Percentiles rank a stretch among this genome's conserved stretches.
Conservation (phyloP, 2,797 vertebrate species). For the Eulemur mongoz region DNA sequence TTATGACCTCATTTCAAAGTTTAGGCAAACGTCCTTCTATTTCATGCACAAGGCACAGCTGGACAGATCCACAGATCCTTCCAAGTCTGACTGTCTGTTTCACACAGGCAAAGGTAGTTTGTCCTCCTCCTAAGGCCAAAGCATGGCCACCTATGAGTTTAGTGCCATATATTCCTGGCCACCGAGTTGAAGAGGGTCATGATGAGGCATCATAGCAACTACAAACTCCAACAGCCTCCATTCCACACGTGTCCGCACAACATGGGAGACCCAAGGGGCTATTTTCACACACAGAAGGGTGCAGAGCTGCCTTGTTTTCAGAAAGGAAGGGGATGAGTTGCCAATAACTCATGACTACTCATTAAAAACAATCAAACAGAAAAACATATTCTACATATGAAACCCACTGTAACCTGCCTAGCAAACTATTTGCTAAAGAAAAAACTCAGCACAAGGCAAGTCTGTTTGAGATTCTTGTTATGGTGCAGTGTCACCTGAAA, state of each 20-base stretch:
- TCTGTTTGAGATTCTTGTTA: neutral
- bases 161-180: neutral
- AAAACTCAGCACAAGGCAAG: neutral
- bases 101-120: neutral
- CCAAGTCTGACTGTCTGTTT: neutral
- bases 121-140: neutral
- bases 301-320: neutral
- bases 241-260: neutral
- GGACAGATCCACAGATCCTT: neutral
- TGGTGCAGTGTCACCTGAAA: neutral
- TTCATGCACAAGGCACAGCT: neutral
- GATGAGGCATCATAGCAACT: neutral
- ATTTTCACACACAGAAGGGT: neutral
- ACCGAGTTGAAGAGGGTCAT: accelerated
- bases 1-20: neutral
- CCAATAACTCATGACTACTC: neutral
- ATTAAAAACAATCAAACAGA: neutral
- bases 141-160: neutral
- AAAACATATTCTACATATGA: neutral
- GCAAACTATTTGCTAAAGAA: neutral
- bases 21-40: neutral
- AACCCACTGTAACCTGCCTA: neutral
- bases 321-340: neutral
- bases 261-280: neutral
- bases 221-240: neutral